Evolutionary conservation across 2,113 vertebrate species (phyloP), one percentile per base, ranked within the genome.

Genomic region (Salvelinus namaycush): DNA sequence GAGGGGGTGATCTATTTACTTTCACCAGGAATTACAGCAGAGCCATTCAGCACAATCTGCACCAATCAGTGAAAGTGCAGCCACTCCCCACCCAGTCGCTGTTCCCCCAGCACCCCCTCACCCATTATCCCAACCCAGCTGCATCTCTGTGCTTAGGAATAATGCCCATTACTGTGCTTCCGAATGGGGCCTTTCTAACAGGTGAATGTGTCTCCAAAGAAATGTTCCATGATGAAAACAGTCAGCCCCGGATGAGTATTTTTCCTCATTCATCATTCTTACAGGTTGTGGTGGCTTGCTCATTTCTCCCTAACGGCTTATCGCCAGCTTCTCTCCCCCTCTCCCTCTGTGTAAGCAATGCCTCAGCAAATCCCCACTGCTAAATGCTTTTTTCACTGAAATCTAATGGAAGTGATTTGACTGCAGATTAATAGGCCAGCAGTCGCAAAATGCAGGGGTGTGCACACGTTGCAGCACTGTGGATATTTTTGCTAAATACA

Each of bases 41-140:
- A 93, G 84, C 95, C 93, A 96, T 97, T 97, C 95, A 97, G 92
- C 94, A 93, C 95, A 95, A 96, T 95, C 94, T 95, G 94, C 86
- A 91, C 87, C 93, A 94, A 93, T 93, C 93, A 79, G 87, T 76
- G 88, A 87, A 92, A 90, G 87, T 87, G 81, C 76, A 90, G 85
- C 81, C 29, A 31, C 64, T 6, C 31, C 22, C 12, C 73, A 34
- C 64, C 68, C 49, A 27, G 14, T 68, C 8, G 78, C 76, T 89
- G 86, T 83, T 26, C 72, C 26, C 68, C 57, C 48, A 59, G 49
- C 70, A 26, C 59, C 54, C 31, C 20, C 4, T 68, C 20, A 20
- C 64, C n/a, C 57, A 8, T 31, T 27, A 13, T 39, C 67, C 18
- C n/a, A 72, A 67, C 81, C 72, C 79, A 75, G 74, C 73, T 68